Base-by-base conservation (phyloP, 1,140 invertebrate species). In the Pseudomyrmex cubaensis region DNA sequence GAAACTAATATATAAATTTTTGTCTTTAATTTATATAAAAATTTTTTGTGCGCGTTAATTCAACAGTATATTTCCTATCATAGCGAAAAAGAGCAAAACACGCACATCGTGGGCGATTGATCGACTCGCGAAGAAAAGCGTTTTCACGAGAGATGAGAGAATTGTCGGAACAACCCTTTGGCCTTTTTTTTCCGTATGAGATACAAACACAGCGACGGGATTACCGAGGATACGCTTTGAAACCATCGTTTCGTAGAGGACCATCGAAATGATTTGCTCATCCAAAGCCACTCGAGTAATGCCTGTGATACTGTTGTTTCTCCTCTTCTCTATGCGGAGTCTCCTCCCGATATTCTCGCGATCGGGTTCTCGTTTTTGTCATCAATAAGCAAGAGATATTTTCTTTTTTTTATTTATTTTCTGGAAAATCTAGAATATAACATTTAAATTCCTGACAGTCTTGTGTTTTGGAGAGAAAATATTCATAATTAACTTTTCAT, bases 201-300 rank as follows among this genome's bases (percentile, higher is more conserved):
- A 67, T 77, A 44, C 59, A 22, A 35, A 17, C 48, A 8, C 63
- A 44, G 15, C 64, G 12, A 48, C 44, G 54, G 35, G 75, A 78
- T 69, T 50, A 52, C 57, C 50, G 20, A 44, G 64, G 70, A 70
- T n/a, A 44, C 44, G 54, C 76, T 69, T 78, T 78, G 54, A 78
- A 70, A 50, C 7, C 74, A 17, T 48, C 64, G 64, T 78, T 20
- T 69, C 64, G 66, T 46, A 44, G 20, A 80, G 76, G 54, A 72
- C 54, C 54, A 80, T 80, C 54, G 66, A 80, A 80, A 72, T 80
- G 76, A 80, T 80, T 80, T 72, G 64, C 56, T 80, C 66, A 78
- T 78, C 66, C 64, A 22, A 61, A 80, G 66, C 44, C 54, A 80
- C 76, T 80, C 20, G 64, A 59, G 20, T 48, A 54, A 50, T 69